A percentile compares a stretch with the other conserved stretches of the same genome.
Conservation (phyloP, 2,113 vertebrate genomes). For the Formicarius rufipectus region DNA sequence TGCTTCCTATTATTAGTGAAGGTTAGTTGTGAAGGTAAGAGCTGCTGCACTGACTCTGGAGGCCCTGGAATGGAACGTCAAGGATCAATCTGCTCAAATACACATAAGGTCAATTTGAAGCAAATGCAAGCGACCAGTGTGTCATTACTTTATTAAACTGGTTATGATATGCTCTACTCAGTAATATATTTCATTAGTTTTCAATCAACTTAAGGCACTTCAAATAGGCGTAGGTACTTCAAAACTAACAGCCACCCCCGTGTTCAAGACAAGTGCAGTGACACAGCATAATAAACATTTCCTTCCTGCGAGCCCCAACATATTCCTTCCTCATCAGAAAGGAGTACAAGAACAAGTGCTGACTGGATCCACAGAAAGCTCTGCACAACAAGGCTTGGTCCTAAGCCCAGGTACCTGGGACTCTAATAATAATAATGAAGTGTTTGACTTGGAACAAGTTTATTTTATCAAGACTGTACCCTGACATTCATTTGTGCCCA, state of each 20-base stretch:
- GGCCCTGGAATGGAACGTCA: background rate
- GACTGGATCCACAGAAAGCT: background rate
- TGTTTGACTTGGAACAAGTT: background rate
- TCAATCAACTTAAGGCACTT: background rate
- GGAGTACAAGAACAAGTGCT: background rate
- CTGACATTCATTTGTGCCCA: background rate
- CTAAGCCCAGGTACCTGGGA: background rate
- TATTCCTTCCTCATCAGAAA: background rate
- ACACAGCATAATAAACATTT: background rate
- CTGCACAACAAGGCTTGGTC: background rate
- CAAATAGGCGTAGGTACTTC: background rate
- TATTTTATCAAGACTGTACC: background rate
- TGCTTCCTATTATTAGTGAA: background rate
- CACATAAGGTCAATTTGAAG: background rate
- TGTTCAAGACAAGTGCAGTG: background rate
- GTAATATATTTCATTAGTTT: slow-evolving; percentile 28
- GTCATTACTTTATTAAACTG: slow-evolving; percentile 2
- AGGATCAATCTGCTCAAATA: background rate
- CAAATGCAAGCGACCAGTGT: background rate
- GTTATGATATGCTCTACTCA: background rate
- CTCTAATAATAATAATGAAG: background rate
- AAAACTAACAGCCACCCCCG: background rate
- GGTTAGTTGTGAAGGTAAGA: background rate
- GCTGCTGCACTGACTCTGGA: background rate
- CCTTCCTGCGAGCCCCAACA: background rate